These are phyloP conservation scores for Pseudopodoces humilis DNA, from an alignment of 2,113 vertebrate species.

Conservation along the genomic window DNA sequence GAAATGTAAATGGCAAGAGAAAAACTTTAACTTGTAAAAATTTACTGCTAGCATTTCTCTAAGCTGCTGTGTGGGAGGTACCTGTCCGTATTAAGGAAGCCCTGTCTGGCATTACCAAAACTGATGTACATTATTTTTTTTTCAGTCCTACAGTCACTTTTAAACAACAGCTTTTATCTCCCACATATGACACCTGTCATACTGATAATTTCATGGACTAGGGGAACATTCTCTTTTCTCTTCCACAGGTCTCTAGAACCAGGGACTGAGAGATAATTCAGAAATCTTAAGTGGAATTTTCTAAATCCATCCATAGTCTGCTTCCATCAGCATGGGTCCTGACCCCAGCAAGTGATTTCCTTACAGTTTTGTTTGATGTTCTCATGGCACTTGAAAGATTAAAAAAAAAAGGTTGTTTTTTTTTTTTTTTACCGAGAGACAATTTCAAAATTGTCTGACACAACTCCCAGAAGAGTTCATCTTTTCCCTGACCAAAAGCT, in stretches of 20 bases:
- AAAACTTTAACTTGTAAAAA: not conserved
- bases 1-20: not conserved
- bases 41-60: not conserved
- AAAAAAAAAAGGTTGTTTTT: not conserved
- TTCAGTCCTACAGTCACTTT: not conserved
- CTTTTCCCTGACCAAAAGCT: not conserved
- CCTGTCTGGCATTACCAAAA: not conserved
- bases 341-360: not conserved
- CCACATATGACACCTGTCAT: not conserved
- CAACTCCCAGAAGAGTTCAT: not conserved
- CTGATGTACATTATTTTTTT: not conserved
- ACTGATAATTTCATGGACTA: not conserved
- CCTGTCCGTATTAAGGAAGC: not conserved
- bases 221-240: not conserved
- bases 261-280: not conserved
- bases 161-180: not conserved
- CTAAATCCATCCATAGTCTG: not conserved
- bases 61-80: not conserved
- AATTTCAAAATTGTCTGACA: not conserved
- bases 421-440: not conserved
- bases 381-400: not conserved
- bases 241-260: not conserved
- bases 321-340: not conserved
- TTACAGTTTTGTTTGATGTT: not conserved
- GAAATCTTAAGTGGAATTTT: not conserved